Base-by-base conservation (phyloP, 2,797 vertebrate species). In the Silurus lanzhouensis region DNA sequence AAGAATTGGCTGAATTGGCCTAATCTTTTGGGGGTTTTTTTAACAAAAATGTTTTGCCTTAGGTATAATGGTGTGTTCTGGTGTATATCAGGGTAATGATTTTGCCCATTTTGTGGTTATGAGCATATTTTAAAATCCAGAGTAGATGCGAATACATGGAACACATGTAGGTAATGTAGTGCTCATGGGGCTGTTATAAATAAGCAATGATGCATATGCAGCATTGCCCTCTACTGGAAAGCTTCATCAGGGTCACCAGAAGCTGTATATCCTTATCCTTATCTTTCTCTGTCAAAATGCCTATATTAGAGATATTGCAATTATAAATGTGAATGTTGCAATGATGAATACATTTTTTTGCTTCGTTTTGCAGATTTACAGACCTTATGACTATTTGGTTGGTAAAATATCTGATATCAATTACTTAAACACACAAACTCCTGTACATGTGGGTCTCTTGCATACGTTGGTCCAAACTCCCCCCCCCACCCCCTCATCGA, bases 401-500 rank as follows among this genome's bases (percentile, higher is more conserved):
- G 66, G 17, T 46, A 1, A 25, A 46, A 64, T 80, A 15, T 48
- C 44, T 55, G 22, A 22, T 46, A 68, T 60, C 72, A 22, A n/a
- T 48, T 67, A 68, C 57, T 52, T 79, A 66, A 57, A 79, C 52
- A 72, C 15, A 48, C 38, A 80, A 38, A 78, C 61, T 64, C 22
- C 93, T 93, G 91, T 93, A 90, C 93, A 86, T 76, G 87, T 94
- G 75, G 19, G 2, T 96, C 93, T 93, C 92, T 95, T 94, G 94
- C 89, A 92, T 91, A 90, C 90, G 90, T 89, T 89, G 90, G 94
- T 96, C 94, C 66, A 93, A 92, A 92, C 91, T 79, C 90, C 91
- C 92, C 95, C 91, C 80, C 90, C 91, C 92, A 1, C 27, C 27
- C 31, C 31, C 2, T 2, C 38, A 97, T 97, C 92, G 96, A 97